phyloP scores from a whole-genome alignment of 1,140 invertebrate genomes.

The Trichonephila inaurata region DNA sequence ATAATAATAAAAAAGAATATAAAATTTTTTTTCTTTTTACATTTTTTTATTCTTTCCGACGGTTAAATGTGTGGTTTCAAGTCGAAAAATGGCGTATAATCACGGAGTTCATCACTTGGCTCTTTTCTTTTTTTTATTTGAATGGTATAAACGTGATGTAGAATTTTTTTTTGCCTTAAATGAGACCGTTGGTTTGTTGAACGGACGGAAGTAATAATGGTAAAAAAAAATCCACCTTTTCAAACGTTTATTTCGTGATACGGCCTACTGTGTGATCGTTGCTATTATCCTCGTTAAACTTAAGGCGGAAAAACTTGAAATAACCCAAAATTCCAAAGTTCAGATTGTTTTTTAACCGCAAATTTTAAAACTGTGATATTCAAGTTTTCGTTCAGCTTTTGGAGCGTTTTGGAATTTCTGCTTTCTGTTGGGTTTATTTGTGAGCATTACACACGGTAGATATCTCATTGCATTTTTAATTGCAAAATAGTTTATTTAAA shows the following conservation, averaged over 20 bases:
- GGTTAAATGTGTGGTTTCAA: slow-evolving; percentile 6
- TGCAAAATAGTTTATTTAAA: too few relatives aligned
- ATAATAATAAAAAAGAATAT: background rate
- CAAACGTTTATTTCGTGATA: background rate
- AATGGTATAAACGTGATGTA: background rate
- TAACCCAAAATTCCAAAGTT: background rate
- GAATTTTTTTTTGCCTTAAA: background rate
- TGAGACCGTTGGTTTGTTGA: background rate
- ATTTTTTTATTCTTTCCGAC: background rate
- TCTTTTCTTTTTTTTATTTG: background rate
- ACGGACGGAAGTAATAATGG: background rate
- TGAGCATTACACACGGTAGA: too few relatives aligned
- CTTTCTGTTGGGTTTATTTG: too few relatives aligned
- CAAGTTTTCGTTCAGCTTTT: too few relatives aligned
- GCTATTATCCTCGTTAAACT: background rate
- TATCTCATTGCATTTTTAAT: too few relatives aligned
- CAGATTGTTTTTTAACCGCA: background rate
- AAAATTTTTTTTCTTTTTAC: background rate
- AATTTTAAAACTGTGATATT: too few relatives aligned
- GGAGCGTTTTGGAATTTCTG: too few relatives aligned
- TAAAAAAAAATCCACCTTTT: background rate
- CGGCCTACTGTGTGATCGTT: slow-evolving; percentile 3
- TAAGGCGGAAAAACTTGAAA: background rate
- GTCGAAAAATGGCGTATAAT: slow-evolving; percentile 23
- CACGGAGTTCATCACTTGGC: slow-evolving; percentile 11